Percentiles rank a stretch among this genome's conserved stretches.
Conservation (phyloP, 2,888 invertebrate species). For the Pseudococcus longispinus region DNA sequence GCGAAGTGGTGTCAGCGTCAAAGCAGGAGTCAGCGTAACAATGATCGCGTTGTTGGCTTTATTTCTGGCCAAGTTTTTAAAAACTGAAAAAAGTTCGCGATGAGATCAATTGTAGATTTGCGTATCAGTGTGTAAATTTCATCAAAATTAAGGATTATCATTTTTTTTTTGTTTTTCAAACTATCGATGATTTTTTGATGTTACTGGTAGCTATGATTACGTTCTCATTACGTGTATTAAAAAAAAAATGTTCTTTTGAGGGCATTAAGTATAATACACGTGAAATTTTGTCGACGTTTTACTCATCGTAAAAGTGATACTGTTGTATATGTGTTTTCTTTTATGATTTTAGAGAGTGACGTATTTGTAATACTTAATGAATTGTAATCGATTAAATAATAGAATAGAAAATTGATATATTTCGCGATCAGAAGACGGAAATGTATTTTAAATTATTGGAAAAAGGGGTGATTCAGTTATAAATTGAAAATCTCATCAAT, state of each 20-base stretch:
- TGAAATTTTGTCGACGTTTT: neutral
- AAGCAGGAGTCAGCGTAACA: slow-evolving; percentile 51
- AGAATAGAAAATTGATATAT: neutral
- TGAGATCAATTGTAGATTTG: slow-evolving; percentile 3
- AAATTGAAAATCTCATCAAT: neutral
- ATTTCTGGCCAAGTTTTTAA: slow-evolving; percentile 50
- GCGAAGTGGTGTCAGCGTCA: slow-evolving; percentile 53
- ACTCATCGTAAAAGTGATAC: neutral
- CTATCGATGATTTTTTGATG: neutral
- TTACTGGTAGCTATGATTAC: neutral
- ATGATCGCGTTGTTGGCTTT: slow-evolving; percentile 47
- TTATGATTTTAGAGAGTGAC: neutral
- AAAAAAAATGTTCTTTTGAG: neutral
- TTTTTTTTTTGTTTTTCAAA: neutral
- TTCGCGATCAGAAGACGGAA: neutral
- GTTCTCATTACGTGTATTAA: neutral
- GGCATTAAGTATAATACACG: neutral
- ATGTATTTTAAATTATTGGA: neutral
- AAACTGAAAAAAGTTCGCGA: slow-evolving; percentile 53
- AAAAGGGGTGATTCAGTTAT: neutral
- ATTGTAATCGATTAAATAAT: neutral
- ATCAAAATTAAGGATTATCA: neutral
- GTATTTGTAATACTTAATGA: neutral
- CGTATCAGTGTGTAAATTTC: slow-evolving; percentile 14
- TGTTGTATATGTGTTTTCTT: neutral